Percentiles rank a stretch among this genome's conserved stretches.
phyloP scores from a whole-genome alignment of 2,113 vertebrate species.

The Pogona vitticeps region DNA sequence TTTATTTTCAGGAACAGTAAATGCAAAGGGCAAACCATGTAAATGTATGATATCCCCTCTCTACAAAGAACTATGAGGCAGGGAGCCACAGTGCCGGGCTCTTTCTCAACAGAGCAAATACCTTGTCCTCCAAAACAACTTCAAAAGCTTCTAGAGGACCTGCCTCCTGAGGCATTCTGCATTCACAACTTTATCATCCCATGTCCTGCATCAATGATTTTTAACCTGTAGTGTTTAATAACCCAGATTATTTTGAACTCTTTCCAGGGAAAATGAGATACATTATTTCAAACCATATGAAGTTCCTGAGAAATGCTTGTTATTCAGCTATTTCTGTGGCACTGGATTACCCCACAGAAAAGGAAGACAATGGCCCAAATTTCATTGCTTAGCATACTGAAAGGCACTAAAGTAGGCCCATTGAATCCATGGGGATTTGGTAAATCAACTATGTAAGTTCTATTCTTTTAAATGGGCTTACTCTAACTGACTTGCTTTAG shows the following conservation, averaged over 20 bases:
- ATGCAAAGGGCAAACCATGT: background rate
- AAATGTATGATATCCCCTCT: background rate
- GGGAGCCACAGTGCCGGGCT: background rate
- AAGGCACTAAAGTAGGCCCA: too few species aligned
- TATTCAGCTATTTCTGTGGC: background rate
- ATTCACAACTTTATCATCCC: background rate
- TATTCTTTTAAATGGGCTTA: too few species aligned
- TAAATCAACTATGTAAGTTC: too few species aligned
- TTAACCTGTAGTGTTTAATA: background rate
- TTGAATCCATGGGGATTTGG: too few species aligned
- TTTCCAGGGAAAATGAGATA: background rate
- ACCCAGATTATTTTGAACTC: background rate
- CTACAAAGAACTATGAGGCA: background rate
- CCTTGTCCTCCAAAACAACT: background rate
- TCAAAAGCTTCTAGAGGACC: background rate
- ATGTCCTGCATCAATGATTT: background rate
- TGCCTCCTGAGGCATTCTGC: background rate
- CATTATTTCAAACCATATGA: background rate
- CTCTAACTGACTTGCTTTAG: background rate
- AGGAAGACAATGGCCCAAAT: too few species aligned
- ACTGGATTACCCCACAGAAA: background rate
- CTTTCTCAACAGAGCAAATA: background rate
- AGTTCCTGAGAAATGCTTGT: background rate
- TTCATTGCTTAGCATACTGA: too few species aligned
- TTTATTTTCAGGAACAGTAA: background rate